Base-by-base conservation (phyloP, 1,140 invertebrate genomes). In the Nixonia krombeini region DNA sequence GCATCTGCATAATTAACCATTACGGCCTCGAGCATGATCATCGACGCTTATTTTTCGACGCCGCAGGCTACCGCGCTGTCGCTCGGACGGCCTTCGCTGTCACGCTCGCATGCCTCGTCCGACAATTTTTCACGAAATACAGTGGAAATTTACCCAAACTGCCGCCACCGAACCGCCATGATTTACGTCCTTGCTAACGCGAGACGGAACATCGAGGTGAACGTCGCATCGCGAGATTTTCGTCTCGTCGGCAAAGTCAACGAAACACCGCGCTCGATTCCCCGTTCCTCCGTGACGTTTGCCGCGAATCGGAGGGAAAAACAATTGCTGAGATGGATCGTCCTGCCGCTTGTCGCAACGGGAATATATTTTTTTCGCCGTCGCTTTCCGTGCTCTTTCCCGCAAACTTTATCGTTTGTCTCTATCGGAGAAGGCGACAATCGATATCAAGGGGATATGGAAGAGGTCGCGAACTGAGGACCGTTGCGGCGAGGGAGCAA, bases 361-460 rank as follows among this genome's bases (percentile, higher is more conserved):
- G 12, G 31, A 33, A 37, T 42, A 18, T 13, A 23, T 46, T 44
- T 56, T 25, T 46, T 70, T 47, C 42, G 13, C 6, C 16, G 8
- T 28, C 31, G 28, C 28, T 46, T 41, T 41, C 55, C 53, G n/a
- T 33, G 28, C 40, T 47, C 40, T 52, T 47, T 63, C 44, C 26
- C 49, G n/a, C 13, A 21, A 25, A 15, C 42, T 49, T 37, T 42
- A 46, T 62, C 52, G 49, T 72, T 74, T 56, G 67, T 70, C 55
- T 72, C 65, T 74, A 57, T 66, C 44, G 53, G 66, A 52, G 52
- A 38, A 63, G 55, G 52, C 73, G 76, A 78, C 76, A 83, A 83
- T 83, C 81, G 79, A 83, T 83, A 80, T 64, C 56, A 59, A 72
- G 56, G 53, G 49, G 57, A 63, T 52, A 45, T 28, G 46, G 46